Base-by-base conservation (phyloP, 53 echinoderm and acorn worm species). In the Holothuria leucospilota region DNA sequence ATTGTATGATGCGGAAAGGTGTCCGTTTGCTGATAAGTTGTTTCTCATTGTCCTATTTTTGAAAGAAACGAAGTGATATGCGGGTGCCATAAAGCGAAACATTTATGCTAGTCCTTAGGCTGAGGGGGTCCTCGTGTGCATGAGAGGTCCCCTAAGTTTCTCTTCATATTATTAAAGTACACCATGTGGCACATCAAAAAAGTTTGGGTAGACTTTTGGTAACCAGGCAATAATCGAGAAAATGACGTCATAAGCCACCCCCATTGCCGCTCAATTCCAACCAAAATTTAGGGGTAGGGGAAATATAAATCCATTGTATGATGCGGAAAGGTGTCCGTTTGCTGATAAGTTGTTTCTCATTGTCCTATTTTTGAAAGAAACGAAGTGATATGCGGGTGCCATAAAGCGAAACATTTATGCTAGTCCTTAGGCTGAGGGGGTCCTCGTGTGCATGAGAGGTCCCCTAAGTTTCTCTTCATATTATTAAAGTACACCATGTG, bases 281-380 rank as follows among this genome's bases (percentile, higher is more conserved):
- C 65, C 65, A 65, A 65, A 65, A 65, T 65, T 65, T 26, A 65
- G 65, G 65, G 65, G 65, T 65, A 65, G 65, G 65, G 65, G 12
- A 4, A 65, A 34, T 3, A 34, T 34, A 34, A 2, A 34, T n/a
- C n/a, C n/a, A n/a, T n/a, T n/a, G n/a, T n/a, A n/a, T n/a, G n/a
- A n/a, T n/a, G n/a, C n/a, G n/a, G n/a, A n/a, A n/a, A n/a, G n/a
- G n/a, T n/a, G n/a, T n/a, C n/a, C n/a, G n/a, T n/a, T n/a, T n/a
- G n/a, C n/a, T n/a, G n/a, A n/a, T n/a, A n/a, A n/a, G n/a, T n/a
- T n/a, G n/a, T n/a, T n/a, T n/a, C n/a, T n/a, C n/a, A n/a, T n/a
- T n/a, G n/a, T n/a, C n/a, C n/a, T n/a, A n/a, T n/a, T n/a, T n/a
- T n/a, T n/a, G n/a, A n/a, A n/a, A n/a, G n/a, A n/a, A n/a, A n/a